These are phyloP conservation scores for Drepana arcuata DNA, from an alignment of 1,140 invertebrate species.

Conservation along the genomic window DNA sequence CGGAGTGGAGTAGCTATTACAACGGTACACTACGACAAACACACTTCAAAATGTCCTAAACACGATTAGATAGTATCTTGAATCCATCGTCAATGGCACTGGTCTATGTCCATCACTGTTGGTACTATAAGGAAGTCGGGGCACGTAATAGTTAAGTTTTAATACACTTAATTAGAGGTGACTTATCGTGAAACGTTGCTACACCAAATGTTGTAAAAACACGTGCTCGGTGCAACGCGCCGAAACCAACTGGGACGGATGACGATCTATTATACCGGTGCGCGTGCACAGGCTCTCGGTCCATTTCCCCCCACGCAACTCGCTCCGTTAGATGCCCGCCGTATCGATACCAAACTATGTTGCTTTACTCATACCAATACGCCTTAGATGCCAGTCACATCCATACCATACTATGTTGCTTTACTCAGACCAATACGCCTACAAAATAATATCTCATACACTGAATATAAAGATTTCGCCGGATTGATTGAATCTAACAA, in stretches of 20 bases:
- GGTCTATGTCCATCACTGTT: conserved; percentile 4
- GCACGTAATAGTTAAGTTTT: too few relatives aligned
- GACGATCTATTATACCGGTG: conserved; percentile 63
- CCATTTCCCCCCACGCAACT: conserved; percentile 68
- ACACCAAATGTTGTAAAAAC: conserved; percentile 27
- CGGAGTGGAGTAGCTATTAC: too few relatives aligned
- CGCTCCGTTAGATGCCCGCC: conserved; percentile 64
- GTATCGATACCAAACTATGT: conserved; percentile 27
- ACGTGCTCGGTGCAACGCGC: conserved; percentile 56
- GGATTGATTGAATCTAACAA: background rate
- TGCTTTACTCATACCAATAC: background rate
- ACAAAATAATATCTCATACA: background rate
- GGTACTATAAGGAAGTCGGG: too few relatives aligned
- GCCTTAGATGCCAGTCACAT: background rate
- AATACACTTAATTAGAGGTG: too few relatives aligned
- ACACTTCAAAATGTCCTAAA: conserved; percentile 12
- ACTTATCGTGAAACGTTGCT: too few relatives aligned
- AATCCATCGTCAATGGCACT: conserved; percentile 15
- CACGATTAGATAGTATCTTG: conserved; percentile 4
- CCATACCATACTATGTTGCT: background rate
- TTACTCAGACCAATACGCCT: background rate
- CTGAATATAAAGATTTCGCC: background rate
- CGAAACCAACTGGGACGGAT: conserved; percentile 61
- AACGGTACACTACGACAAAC: too few relatives aligned
- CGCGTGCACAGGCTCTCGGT: conserved; percentile 54